phyloP scores from a whole-genome alignment of 2,797 vertebrate genomes.

The Spinus olivaceus region DNA sequence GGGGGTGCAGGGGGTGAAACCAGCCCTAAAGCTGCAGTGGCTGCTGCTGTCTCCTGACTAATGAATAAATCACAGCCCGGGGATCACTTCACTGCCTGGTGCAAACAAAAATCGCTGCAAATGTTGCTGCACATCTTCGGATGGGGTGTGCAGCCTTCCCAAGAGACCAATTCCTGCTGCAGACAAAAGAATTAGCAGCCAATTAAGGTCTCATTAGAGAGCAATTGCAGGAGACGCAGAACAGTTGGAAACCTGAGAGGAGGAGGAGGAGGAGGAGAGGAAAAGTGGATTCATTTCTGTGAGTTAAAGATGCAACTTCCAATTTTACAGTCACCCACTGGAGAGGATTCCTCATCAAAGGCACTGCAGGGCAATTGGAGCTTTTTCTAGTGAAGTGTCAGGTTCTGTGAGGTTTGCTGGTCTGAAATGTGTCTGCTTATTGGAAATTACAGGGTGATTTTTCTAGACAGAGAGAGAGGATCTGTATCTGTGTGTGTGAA shows the following conservation, averaged over 20 bases:
- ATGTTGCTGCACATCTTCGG: background rate
- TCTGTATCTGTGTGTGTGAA: fast-evolving
- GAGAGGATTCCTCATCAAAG: background rate
- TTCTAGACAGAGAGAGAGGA: background rate
- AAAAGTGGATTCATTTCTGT: background rate
- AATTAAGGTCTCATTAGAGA: conserved; percentile 46
- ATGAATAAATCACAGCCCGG: background rate
- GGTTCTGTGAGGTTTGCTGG: background rate
- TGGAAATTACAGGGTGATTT: background rate
- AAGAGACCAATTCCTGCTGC: background rate
- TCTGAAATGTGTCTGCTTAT: background rate
- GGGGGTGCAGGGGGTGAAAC: background rate
- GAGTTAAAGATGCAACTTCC: background rate
- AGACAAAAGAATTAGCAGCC: conserved; percentile 12
- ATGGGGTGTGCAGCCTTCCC: background rate
- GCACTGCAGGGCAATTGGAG: background rate
- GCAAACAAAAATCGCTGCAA: background rate
- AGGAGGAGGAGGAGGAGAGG: background rate
- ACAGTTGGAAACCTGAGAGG: background rate
- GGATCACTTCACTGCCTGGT: background rate
- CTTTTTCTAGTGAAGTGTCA: background rate
- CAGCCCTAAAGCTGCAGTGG: background rate
- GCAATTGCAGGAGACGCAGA: background rate
- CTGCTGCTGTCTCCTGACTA: background rate
- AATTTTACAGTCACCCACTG: background rate